Evolutionary conservation across 2,113 vertebrate genomes (phyloP).

Genomic region (Leucopternis melanops): DNA sequence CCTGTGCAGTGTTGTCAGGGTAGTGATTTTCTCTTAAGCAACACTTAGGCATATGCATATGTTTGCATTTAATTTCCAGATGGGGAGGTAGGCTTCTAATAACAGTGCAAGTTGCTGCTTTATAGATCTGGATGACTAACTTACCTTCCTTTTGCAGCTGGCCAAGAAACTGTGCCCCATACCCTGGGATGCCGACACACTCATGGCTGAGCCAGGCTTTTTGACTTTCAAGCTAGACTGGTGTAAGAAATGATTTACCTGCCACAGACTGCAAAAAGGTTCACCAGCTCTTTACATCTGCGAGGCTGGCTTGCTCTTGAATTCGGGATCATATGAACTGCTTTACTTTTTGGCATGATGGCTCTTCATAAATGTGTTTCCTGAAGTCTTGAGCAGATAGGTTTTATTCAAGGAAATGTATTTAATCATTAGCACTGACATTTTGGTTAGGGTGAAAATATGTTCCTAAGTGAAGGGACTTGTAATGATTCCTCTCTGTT

Average conservation of each 20-base stretch:
- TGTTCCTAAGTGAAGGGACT: neutral
- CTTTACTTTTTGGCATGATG: neutral
- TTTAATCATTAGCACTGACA: neutral
- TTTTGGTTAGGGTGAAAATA: neutral
- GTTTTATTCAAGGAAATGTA: neutral
- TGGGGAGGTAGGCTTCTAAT: neutral
- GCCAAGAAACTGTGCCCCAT: neutral
- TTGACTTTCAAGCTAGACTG: neutral
- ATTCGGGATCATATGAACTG: neutral
- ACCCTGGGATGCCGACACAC: neutral
- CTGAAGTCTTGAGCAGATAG: neutral
- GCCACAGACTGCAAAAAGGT: neutral
- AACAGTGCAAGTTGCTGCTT: conserved; percentile 18
- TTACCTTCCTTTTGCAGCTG: neutral
- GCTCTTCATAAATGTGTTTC: neutral
- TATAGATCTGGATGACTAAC: neutral
- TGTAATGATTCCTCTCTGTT: neutral
- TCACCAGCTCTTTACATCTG: neutral
- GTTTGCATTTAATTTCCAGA: conserved; percentile 56
- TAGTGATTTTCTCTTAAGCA: conserved; percentile 15
- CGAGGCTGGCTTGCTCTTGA: neutral
- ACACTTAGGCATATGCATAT: neutral
- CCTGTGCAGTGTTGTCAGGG: neutral
- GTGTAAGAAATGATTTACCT: neutral
- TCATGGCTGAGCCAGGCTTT: neutral